Conservation (phyloP, 2,113 vertebrate species). For the Gnathonemus longibarbis region DNA sequence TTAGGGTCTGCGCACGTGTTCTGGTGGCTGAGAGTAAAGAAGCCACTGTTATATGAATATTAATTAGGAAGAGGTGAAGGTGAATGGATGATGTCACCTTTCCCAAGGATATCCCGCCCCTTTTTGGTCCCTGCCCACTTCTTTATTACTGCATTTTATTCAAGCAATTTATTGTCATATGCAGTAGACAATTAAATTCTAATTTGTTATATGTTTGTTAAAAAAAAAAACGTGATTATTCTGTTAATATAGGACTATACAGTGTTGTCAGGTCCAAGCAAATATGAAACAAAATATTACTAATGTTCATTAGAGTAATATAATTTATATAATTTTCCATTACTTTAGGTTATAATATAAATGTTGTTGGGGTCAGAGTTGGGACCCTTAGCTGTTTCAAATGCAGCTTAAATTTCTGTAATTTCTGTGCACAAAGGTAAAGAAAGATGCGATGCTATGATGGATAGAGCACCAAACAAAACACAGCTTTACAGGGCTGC, state of each 20-base stretch:
- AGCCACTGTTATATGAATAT: background rate
- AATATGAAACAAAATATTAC: background rate
- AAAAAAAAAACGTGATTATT: background rate
- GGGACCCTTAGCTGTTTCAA: background rate
- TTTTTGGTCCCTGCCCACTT: background rate
- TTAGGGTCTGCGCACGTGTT: background rate
- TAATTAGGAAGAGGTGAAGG: background rate
- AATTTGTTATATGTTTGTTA: too few relatives aligned
- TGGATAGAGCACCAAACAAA: background rate
- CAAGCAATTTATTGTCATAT: background rate
- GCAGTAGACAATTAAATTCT: background rate
- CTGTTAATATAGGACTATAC: background rate
- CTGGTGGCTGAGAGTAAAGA: background rate
- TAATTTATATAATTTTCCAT: background rate
- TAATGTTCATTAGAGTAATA: background rate
- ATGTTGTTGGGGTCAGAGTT: background rate
- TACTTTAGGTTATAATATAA: background rate
- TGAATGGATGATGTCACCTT: background rate
- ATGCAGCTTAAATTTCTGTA: background rate
- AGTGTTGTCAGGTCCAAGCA: background rate
- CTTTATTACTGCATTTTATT: background rate
- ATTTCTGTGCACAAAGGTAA: background rate
- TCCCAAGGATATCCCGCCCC: background rate
- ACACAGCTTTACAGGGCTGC: background rate
- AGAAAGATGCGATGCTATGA: background rate